Evolutionary conservation across 2,113 vertebrate species (phyloP).

Genomic region (Rostratula benghalensis): DNA sequence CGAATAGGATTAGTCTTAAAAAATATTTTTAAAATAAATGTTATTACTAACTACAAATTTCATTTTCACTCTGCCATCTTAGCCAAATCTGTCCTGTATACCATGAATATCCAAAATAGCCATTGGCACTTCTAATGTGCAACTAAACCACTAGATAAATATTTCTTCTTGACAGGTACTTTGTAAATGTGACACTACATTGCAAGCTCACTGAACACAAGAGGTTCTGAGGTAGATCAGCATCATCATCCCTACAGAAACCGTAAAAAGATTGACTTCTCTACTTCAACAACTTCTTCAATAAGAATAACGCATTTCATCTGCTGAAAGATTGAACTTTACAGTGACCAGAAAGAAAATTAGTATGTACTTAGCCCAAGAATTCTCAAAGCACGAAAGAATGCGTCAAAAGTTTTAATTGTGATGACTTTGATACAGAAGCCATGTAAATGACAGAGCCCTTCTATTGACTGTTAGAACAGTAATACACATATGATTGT

Average conservation of each 20-base stretch:
- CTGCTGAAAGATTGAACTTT: conserved; percentile 62
- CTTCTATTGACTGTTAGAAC: conserved; percentile 79
- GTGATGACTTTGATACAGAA: conserved; percentile 54
- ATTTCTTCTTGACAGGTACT: neutral
- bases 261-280: neutral
- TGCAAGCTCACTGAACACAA: neutral
- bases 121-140: neutral
- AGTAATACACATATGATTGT: conserved; percentile 79
- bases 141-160: neutral
- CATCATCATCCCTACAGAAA: neutral
- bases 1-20: neutral
- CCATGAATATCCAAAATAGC: neutral
- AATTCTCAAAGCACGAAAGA: conserved; percentile 56
- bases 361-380: conserved; percentile 29
- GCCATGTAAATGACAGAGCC: conserved; percentile 77
- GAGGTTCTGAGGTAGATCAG: neutral
- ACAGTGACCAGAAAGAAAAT: conserved; percentile 51
- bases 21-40: neutral
- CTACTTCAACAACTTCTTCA: neutral
- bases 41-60: neutral
- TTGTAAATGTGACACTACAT: neutral
- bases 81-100: neutral
- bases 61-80: neutral
- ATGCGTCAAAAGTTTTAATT: conserved; percentile 66
- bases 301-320: conserved; percentile 53